Conservation (phyloP, 2,797 vertebrate genomes). For the Labroides dimidiatus region DNA sequence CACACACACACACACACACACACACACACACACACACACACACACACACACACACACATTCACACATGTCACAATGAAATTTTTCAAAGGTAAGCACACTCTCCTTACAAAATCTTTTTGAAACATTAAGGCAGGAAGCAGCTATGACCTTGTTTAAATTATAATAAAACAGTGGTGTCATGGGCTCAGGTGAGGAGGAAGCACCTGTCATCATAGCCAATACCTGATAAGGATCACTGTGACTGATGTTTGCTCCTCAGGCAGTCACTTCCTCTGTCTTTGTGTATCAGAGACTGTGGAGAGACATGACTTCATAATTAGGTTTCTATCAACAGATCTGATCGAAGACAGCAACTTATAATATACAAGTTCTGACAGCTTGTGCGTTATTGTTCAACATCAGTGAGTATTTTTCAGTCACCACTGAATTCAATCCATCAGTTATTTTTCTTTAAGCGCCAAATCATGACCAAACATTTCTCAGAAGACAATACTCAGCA, state of each 20-base stretch:
- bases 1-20: neutral
- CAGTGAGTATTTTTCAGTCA: too few species aligned
- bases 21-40: too few species aligned
- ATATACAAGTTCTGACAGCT: too few species aligned
- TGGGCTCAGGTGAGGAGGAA: slow-evolving; percentile 34
- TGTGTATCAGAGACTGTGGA: slow-evolving; percentile 20
- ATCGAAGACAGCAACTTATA: too few species aligned
- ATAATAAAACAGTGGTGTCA: neutral
- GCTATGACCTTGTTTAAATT: too few species aligned
- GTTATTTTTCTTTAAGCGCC: too few species aligned
- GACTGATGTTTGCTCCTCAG: slow-evolving; percentile 2
- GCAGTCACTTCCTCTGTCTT: slow-evolving; percentile 23
- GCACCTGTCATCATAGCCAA: slow-evolving; percentile 19
- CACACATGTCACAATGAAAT: neutral
- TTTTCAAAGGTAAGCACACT: neutral
- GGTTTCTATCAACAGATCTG: too few species aligned
- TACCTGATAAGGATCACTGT: neutral
- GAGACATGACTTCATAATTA: neutral
- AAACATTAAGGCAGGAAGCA: neutral
- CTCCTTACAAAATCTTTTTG: neutral
- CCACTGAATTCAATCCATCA: too few species aligned
- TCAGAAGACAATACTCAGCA: too few species aligned
- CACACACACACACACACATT: too few species aligned
- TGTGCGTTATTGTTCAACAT: too few species aligned
- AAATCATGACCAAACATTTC: too few species aligned